A percentile compares a stretch with the other conserved stretches of the same genome.
These are phyloP conservation scores for Paralichthys olivaceus DNA, from an alignment of 2,113 vertebrate genomes.

Conservation along the genomic window DNA sequence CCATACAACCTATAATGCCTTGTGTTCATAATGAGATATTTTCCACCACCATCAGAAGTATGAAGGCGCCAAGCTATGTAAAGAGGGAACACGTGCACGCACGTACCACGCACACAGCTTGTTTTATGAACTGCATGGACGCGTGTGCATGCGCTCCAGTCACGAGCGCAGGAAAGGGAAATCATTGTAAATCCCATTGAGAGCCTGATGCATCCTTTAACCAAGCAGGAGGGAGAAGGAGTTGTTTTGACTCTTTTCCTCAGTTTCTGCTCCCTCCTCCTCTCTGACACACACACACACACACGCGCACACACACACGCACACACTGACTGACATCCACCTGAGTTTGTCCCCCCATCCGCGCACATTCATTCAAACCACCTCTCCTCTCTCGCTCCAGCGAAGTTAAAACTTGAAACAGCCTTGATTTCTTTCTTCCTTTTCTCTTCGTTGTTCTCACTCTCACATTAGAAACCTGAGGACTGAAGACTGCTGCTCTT, in stretches of 20 bases:
- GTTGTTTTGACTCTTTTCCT: constrained; percentile 21
- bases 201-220: constrained; percentile 79
- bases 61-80: background rate
- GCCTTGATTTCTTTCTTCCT: background rate
- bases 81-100: background rate
- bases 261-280: constrained; percentile 58
- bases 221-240: constrained; percentile 33
- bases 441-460: background rate
- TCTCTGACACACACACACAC: constrained; percentile 9
- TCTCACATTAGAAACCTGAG: background rate
- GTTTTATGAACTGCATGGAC: constrained; percentile 70
- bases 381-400: constrained; percentile 6
- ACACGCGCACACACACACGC: background rate
- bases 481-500: constrained; percentile 56
- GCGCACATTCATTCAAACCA: constrained; percentile 54
- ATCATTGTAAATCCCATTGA: constrained; percentile 84
- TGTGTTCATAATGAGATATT: background rate
- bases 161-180: constrained; percentile 87
- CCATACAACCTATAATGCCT: no score
- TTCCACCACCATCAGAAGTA: background rate
- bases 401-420: constrained; percentile 15
- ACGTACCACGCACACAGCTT: constrained; percentile 30
- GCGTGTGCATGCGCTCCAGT: constrained; percentile 71
- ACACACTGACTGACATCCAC: constrained; percentile 60
- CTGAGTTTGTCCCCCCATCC: constrained; percentile 66